A percentile compares a stretch with the other conserved stretches of the same genome.
phyloP scores from a whole-genome alignment of 30 jellyfish, hydroid and myxozoan species.

The Chironex yamaguchii region DNA sequence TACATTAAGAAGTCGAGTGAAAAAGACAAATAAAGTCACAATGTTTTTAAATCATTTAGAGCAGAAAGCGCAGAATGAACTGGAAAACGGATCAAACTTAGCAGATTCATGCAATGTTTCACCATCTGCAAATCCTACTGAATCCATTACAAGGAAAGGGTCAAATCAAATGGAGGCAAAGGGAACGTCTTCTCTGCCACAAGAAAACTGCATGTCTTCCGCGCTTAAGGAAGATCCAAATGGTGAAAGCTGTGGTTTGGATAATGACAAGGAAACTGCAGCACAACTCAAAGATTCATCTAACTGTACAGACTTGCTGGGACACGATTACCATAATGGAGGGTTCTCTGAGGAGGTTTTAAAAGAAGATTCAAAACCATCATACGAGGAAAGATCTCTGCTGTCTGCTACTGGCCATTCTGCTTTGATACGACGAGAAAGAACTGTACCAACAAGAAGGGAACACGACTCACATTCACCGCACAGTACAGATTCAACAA shows the following conservation, averaged over 20 bases:
- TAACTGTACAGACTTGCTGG: no score
- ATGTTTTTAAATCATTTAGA: not conserved
- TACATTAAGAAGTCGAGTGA: not conserved
- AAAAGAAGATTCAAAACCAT: not conserved
- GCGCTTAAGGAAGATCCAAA: not conserved
- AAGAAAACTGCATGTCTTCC: not conserved
- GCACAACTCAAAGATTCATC: not conserved
- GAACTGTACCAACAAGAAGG: no score
- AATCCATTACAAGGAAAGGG: not conserved
- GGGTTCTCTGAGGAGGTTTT: not conserved
- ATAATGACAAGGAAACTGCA: not conserved
- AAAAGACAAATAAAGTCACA: not conserved
- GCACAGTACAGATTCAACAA: no score
- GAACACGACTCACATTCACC: not conserved
- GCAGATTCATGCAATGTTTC: not conserved
- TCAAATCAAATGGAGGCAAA: not conserved
- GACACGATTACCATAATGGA: no score
- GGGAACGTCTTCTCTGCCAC: not conserved
- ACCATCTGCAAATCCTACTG: not conserved
- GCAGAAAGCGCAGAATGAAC: not conserved
- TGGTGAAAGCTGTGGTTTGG: not conserved
- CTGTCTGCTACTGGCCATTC: not conserved
- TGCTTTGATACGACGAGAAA: not conserved
- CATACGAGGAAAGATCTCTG: not conserved
- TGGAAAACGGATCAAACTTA: no score